Base-by-base conservation (phyloP, 1,140 invertebrate species). In the Drosophila busckii region DNA sequence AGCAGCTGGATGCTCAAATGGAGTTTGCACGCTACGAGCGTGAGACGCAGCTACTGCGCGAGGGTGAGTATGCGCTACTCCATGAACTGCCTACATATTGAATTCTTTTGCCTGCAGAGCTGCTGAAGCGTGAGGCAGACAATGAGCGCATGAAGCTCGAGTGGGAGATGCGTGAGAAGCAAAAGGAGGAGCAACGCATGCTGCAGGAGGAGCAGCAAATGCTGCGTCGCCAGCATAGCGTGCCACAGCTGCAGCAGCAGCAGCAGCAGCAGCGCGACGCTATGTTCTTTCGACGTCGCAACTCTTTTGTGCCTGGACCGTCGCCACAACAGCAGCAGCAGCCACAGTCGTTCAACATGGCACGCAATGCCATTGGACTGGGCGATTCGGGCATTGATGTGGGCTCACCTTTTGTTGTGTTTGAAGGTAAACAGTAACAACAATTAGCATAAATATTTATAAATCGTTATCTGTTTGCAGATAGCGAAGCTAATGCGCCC, bases 1-100 rank as follows among this genome's bases (percentile, higher is more conserved):
- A 96, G 42, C 97, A 97, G 76, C 87, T 98, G 0, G 95, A 97
- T 75, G 94, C 96, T 28, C 96, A 98, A 87, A 97, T 98, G 94
- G 96, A 98, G 84, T 95, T 94, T 86, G 94, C 96, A 2, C 92
- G 94, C 76, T 95, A 95, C 86, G 95, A 97, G 85, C 95, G 96
- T 70, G 95, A 97, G 85, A 96, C 95, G 15, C 94, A 96, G 87
- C 88, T 96, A 41, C 88, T 97, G 5, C 89, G 95, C 75, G 93
- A 96, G 90, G 93, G 94, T 95, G 80, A 89, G 58, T 60, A 20
- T 17, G 9, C 35, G 23, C 6, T 4, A 4, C 4, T 34, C 3
- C 12, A 35, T 10, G 7, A 13, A 20, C n/a, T n/a, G n/a, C n/a
- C n/a, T n/a, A n/a, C n/a, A n/a, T n/a, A n/a, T n/a, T n/a, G n/a